A percentile compares a stretch with the other conserved stretches of the same genome.
These are phyloP conservation scores for Phrynosoma blainvillii DNA, from an alignment of 2,113 vertebrate genomes.

Conservation along the genomic window DNA sequence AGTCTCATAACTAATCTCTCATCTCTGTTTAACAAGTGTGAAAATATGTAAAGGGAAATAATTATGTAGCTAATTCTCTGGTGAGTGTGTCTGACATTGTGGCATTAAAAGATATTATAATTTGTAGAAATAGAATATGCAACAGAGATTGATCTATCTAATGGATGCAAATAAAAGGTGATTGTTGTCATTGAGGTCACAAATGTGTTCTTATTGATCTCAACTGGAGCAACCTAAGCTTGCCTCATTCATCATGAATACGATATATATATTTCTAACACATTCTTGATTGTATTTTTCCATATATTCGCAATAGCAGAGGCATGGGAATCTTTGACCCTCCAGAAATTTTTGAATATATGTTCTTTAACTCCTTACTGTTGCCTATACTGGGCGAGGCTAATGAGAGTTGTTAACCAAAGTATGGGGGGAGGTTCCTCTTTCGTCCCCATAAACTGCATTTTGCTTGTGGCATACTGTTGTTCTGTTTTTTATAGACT, in stretches of 20 bases:
- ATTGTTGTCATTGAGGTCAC: background rate
- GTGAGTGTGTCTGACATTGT: background rate
- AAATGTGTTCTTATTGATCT: background rate
- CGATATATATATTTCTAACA: too few species aligned
- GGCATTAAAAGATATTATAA: background rate
- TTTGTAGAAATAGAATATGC: background rate
- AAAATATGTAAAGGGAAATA: constrained; percentile 16
- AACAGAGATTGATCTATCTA: background rate
- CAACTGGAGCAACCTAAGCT: background rate
- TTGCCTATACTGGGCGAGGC: background rate
- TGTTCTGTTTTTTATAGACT: background rate
- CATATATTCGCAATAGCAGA: background rate
- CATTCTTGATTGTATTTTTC: background rate
- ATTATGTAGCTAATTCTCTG: background rate
- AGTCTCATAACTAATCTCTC: background rate
- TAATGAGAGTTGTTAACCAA: background rate
- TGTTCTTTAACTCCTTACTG: background rate
- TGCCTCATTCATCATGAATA: background rate
- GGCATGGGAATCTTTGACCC: background rate
- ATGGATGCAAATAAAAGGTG: constrained; percentile 2
- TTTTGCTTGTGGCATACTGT: too few species aligned
- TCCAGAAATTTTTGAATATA: background rate
- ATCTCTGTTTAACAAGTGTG: background rate
- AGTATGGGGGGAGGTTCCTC: background rate
- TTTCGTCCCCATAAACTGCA: too few species aligned